Percentiles rank a stretch among this genome's conserved stretches.
These are phyloP conservation scores for Irena cyanogastra DNA, from an alignment of 2,113 vertebrate species.

Conservation along the genomic window DNA sequence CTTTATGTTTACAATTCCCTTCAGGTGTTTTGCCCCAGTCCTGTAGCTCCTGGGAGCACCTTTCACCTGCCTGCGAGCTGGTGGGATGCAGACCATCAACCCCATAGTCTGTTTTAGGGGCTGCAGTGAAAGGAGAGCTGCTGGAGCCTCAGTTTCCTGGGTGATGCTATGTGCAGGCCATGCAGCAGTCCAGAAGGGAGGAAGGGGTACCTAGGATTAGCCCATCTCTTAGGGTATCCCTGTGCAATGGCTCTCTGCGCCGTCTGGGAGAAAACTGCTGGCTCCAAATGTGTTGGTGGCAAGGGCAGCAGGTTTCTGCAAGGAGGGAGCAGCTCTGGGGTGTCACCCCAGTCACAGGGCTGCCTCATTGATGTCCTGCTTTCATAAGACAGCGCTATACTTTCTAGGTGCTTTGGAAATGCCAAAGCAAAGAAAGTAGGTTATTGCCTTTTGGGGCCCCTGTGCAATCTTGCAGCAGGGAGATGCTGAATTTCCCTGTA, in stretches of 20 bases:
- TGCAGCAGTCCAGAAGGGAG: neutral
- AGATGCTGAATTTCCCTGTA: neutral
- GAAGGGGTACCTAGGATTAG: neutral
- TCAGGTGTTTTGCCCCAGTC: neutral
- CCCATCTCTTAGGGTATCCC: neutral
- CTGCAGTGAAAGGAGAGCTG: neutral
- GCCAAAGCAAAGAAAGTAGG: neutral
- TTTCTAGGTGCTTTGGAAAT: neutral
- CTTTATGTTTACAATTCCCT: neutral
- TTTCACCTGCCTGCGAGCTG: neutral
- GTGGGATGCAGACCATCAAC: neutral
- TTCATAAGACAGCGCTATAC: neutral
- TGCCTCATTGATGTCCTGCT: neutral
- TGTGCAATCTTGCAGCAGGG: neutral
- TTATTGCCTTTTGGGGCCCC: neutral
- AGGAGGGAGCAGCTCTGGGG: fast-evolving
- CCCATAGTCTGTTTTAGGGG: fast-evolving
- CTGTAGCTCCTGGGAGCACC: neutral
- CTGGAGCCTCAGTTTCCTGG: neutral
- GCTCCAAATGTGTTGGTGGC: neutral
- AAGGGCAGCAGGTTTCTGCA: fast-evolving
- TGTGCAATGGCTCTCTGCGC: fast-evolving
- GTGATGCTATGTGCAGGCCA: neutral
- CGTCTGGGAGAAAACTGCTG: neutral
- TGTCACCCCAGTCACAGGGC: neutral